These are phyloP conservation scores for Notolepis coatsorum DNA, from an alignment of 2,797 vertebrate species.

Conservation along the genomic window DNA sequence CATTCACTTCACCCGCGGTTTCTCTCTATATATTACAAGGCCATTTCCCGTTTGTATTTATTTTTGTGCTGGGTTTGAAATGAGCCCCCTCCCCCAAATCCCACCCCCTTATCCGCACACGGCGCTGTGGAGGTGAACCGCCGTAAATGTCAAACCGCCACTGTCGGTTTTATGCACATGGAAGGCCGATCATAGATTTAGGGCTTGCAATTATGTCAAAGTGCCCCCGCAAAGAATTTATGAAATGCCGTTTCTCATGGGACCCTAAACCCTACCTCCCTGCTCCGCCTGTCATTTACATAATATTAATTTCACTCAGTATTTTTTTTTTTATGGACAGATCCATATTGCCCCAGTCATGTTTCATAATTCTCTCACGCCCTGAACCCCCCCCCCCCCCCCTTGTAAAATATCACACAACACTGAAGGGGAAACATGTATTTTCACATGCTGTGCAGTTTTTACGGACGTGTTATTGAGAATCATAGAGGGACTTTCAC, in stretches of 20 bases:
- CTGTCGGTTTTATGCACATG: slow-evolving; percentile 62
- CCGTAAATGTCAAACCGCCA: slow-evolving; percentile 78
- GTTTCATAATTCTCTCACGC: slow-evolving; percentile 74
- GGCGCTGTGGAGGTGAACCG: slow-evolving; percentile 68
- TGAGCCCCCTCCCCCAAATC: slow-evolving; percentile 28
- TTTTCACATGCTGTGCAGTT: slow-evolving; percentile 51
- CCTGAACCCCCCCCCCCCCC: slow-evolving; percentile 65
- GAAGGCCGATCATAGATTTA: slow-evolving; percentile 82
- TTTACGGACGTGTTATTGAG: no score
- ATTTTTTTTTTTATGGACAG: slow-evolving; percentile 73
- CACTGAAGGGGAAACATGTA: slow-evolving; percentile 70
- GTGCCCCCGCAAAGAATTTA: slow-evolving; percentile 75
- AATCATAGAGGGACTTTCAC: slow-evolving; percentile 67
- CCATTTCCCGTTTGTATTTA: slow-evolving; percentile 40
- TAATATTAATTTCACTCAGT: slow-evolving; percentile 84
- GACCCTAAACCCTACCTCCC: slow-evolving; percentile 56
- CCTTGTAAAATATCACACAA: slow-evolving; percentile 71
- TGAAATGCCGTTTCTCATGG: slow-evolving; percentile 75
- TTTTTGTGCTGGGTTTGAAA: slow-evolving; percentile 31
- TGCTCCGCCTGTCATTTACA: slow-evolving; percentile 79
- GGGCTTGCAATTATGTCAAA: slow-evolving; percentile 83
- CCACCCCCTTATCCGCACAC: background rate
- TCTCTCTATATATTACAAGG: slow-evolving; percentile 50
- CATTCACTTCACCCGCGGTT: slow-evolving; percentile 55
- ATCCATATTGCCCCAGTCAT: slow-evolving; percentile 77